Base-by-base conservation (phyloP, 2,888 invertebrate genomes). In the Notodonta ziczac region DNA sequence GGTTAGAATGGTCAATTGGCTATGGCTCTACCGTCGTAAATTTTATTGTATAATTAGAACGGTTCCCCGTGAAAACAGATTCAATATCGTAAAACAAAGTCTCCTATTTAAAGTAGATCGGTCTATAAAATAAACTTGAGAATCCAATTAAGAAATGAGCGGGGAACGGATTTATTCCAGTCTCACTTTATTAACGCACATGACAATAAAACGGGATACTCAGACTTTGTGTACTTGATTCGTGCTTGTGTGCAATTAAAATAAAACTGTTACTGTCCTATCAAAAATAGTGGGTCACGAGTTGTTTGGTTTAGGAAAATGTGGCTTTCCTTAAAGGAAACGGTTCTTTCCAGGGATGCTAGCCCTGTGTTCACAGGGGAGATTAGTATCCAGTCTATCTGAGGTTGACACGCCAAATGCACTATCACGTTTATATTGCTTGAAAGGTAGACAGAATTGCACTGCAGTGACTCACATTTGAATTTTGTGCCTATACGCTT, bases 111-210 rank as follows among this genome's bases (percentile, higher is more conserved):
- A 85, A 86, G 80, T 82, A 85, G 86, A 88, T 89, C 88, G 86
- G 81, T 87, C 84, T 86, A 86, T 89, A 89, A 82, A 90, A 89
- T 90, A 87, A 91, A 90, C 88, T 89, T 86, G 85, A 89, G 89
- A 88, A 89, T 88, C 86, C 90, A 91, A 92, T 92, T 90, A 91
- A 90, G 89, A 88, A 90, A 90, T 90, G 88, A 88, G 84, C 80
- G 84, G 79, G 80, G 83, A 84, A 83, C 78, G 86, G 89, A 89
- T 90, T 91, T 88, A 84, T 88, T 85, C 77, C 70, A 85, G 82
- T 82, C 82, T 82, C 83, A 83, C 80, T 90, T 89, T 88, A 88
- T 85, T 83, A 84, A 83, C 84, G 85, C 86, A 85, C 87, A 84
- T 85, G 80, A 82, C 81, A 82, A 84, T 87, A 87, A 85, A 90